Base-by-base conservation (phyloP, 2,797 vertebrate species). In the Limnodromus scolopaceus region DNA sequence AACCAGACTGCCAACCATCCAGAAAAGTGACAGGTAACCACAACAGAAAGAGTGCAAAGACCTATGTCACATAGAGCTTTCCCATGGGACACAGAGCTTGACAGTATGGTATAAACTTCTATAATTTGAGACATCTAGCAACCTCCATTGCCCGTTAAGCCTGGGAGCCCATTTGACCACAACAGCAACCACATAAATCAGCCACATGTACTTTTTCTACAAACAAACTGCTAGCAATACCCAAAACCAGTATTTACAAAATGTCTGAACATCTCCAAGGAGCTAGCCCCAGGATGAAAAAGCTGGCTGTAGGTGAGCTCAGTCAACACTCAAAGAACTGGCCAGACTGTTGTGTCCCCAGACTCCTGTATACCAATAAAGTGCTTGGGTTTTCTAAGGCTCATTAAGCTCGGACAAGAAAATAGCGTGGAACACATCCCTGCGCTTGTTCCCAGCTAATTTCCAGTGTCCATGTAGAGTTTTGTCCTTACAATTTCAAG, bases 401-500 rank as follows among this genome's bases (percentile, higher is more conserved):
- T 93, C 28, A 23, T 71, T 91, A 88, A 75, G 77, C 9, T 68
- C 68, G 34, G 22, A 84, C 66, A 94, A 84, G 61, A 14, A 92
- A 88, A 48, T 28, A 48, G 5, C 28, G 46, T 27, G 16, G 34
- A 64, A 84, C 55, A 34, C n/a, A 71, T 48, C 53, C 53, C 54
- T 8, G 2, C 9, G 1, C 28, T 75, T 83, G 43, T 60, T 93
- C 28, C 61, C 61, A 71, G 41, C 72, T 92, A 48, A 75, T 94
- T 94, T 78, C 48, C 49, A 68, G 32, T 57, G 88, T 64, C 92
- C 80, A 45, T 16, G 25, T 64, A 88, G 84, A 86, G 39, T 74
- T 96, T 94, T 91, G 72, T 86, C 94, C 92, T 92, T 90, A 53
- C 32, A 41, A 34, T 74, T 90, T 84, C 69, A 71, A 68, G 88